phyloP scores from a whole-genome alignment of 2,113 vertebrate species.

The Podilymbus podiceps region DNA sequence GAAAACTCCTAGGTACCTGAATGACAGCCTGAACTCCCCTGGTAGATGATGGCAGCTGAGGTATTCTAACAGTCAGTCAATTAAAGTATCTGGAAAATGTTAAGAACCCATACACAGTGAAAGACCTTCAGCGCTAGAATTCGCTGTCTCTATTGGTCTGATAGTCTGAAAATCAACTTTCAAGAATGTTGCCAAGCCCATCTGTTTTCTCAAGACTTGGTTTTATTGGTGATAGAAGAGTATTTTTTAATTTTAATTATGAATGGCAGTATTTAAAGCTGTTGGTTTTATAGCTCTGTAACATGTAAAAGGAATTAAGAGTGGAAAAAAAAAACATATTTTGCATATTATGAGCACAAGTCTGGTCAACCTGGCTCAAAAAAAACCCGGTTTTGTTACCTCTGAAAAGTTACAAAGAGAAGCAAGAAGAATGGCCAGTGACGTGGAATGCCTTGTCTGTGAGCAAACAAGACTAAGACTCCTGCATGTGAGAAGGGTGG shows the following conservation, averaged over 20 bases:
- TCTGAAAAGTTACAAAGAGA: background rate
- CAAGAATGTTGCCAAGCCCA: background rate
- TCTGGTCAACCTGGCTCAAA: background rate
- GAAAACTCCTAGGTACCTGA: background rate
- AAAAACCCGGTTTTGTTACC: background rate
- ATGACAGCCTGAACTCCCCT: background rate
- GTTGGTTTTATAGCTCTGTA: background rate
- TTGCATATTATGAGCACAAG: background rate
- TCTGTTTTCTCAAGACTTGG: background rate
- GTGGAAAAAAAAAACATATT: background rate
- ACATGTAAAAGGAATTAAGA: background rate
- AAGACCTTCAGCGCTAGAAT: background rate
- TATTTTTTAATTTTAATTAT: background rate
- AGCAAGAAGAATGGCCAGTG: background rate
- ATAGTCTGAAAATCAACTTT: background rate
- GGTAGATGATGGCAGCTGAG: background rate
- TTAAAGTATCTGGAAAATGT: background rate
- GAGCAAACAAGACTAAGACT: background rate
- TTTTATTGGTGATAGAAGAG: background rate
- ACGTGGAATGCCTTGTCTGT: background rate
- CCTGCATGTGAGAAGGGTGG: background rate
- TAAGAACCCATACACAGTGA: background rate
- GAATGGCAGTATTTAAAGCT: background rate
- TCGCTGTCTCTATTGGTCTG: background rate
- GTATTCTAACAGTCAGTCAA: background rate